Evolutionary conservation across 1,140 invertebrate genomes (phyloP).

Genomic region (Formica selysi): DNA sequence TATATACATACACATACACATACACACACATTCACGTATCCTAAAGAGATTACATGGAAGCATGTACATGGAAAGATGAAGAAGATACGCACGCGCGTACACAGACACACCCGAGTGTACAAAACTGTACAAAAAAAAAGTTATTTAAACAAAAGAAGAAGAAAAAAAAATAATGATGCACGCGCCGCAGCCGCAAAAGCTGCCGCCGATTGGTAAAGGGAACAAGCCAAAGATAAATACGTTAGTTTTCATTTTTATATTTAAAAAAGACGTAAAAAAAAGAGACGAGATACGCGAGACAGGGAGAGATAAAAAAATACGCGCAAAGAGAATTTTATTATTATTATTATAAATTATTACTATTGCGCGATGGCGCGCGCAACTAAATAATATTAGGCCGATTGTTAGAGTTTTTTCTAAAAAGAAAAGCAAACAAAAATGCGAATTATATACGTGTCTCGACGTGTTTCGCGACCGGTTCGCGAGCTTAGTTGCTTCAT

Average conservation of each 20-base stretch:
- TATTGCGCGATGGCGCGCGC: slow-evolving; percentile 67
- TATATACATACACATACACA: slow-evolving; percentile 20
- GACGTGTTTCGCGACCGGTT: slow-evolving; percentile 51
- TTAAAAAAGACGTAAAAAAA: slow-evolving; percentile 80
- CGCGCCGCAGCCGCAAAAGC: slow-evolving; percentile 79
- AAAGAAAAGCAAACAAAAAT: slow-evolving; percentile 6
- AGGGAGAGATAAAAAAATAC: slow-evolving; percentile 65
- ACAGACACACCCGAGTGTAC: slow-evolving; percentile 81
- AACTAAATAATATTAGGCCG: slow-evolving; percentile 75
- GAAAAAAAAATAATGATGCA: slow-evolving; percentile 79
- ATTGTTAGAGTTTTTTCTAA: slow-evolving; percentile 78
- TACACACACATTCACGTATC: slow-evolving; percentile 34
- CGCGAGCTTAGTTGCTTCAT: slow-evolving; percentile 40
- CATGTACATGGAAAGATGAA: slow-evolving; percentile 65
- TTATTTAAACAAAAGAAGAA: slow-evolving; percentile 77
- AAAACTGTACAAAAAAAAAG: slow-evolving; percentile 82
- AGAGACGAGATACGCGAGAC: slow-evolving; percentile 70
- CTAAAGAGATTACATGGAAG: slow-evolving; percentile 27
- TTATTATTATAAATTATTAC: slow-evolving; percentile 72
- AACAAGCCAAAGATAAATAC: slow-evolving; percentile 87
- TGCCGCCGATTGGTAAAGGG: slow-evolving; percentile 86
- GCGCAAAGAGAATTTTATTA: slow-evolving; percentile 77
- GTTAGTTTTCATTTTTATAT: slow-evolving; percentile 87
- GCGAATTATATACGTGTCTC: slow-evolving; percentile 48
- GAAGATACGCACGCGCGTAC: slow-evolving; percentile 75